Evolutionary conservation across 2,888 invertebrate species (phyloP).

Genomic region (Polietes domitor): DNA sequence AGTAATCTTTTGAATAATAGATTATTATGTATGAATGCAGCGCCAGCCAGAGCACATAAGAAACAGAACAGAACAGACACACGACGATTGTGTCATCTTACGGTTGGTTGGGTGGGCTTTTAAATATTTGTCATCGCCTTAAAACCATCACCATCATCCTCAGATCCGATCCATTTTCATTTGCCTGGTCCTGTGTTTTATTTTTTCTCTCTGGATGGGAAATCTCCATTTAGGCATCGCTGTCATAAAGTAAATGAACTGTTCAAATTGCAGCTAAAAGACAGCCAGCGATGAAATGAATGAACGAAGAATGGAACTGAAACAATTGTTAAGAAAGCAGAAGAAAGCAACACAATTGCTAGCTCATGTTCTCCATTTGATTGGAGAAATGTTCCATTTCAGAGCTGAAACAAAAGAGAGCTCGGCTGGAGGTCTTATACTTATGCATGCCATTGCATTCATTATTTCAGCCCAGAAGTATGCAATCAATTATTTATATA

Average conservation of each 20-base stretch:
- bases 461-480: conserved; percentile 1
- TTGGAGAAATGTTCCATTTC: conserved; percentile 4
- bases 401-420: neutral
- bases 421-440: too few relatives aligned
- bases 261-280: conserved; percentile 35
- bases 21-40: conserved; percentile 63
- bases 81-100: neutral
- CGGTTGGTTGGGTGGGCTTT: neutral
- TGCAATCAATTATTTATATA: neutral
- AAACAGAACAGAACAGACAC: conserved; percentile 47
- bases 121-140: neutral
- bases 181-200: conserved; percentile 5
- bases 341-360: neutral
- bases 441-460: too few relatives aligned
- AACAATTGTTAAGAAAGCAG: conserved; percentile 13
- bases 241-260: conserved; percentile 57
- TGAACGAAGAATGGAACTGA: neutral
- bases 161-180: neutral
- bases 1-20: conserved; percentile 69
- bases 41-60: too few relatives aligned
- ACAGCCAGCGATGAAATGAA: neutral
- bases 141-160: neutral
- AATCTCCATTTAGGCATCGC: conserved; percentile 29
- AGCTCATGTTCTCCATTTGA: conserved; percentile 26
- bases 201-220: conserved; percentile 40